Evolutionary conservation across 2,888 invertebrate species (phyloP).

Genomic region (Ametastegia equiseti): DNA sequence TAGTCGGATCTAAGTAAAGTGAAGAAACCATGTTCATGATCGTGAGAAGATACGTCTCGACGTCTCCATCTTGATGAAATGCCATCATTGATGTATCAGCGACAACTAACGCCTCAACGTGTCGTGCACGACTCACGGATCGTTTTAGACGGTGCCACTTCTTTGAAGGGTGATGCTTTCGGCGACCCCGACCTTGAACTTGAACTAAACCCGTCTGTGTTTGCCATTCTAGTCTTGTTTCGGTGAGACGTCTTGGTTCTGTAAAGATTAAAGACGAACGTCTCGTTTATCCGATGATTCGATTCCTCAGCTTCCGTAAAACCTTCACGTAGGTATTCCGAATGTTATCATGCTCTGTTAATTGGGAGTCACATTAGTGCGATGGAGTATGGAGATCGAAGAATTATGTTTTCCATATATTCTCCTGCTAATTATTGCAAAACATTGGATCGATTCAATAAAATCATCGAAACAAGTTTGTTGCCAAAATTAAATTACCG

Average conservation of each 20-base stretch:
- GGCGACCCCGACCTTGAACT: constrained; percentile 75
- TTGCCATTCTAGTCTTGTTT: constrained; percentile 80
- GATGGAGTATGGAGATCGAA: neutral
- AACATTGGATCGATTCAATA: neutral
- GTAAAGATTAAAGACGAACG: constrained; percentile 28
- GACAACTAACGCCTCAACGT: constrained; percentile 92
- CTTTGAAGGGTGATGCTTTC: constrained; percentile 59
- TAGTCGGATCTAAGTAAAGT: constrained; percentile 91
- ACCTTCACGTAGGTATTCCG: neutral
- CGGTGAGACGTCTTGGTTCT: constrained; percentile 72
- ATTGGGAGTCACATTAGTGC: neutral
- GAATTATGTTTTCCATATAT: neutral
- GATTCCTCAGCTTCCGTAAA: neutral
- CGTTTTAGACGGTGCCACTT: constrained; percentile 74
- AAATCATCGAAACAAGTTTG: neutral
- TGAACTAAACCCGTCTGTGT: constrained; percentile 76
- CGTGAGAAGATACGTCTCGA: constrained; percentile 91
- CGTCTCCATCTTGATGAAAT: constrained; percentile 88
- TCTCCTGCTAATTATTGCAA: neutral
- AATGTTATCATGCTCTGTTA: neutral
- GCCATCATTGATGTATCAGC: constrained; percentile 93
- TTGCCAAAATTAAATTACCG: neutral
- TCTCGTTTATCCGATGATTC: neutral
- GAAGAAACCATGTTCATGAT: constrained; percentile 95
- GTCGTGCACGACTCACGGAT: constrained; percentile 86